Base-by-base conservation (phyloP, 1,140 invertebrate species). In the Drosophila sturtevanti region DNA sequence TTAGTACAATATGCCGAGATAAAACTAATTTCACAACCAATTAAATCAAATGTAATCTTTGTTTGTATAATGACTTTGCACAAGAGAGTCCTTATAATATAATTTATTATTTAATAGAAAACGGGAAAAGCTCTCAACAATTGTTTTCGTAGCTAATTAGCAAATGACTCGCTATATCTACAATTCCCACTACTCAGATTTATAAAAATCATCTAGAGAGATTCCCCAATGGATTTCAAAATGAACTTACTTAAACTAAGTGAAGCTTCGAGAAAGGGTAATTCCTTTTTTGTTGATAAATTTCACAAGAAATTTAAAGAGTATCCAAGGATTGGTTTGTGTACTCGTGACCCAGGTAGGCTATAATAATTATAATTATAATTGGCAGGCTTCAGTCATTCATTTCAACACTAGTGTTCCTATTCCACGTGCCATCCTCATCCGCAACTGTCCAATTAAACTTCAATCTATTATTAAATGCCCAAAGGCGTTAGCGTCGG, bases 401-500 rank as follows among this genome's bases (percentile, higher is more conserved):
- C 41, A 48, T 21, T 21, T 48, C 18, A 48, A 18, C 41, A 48
- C 41, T 48, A 48, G 41, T 7, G n/a, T n/a, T n/a, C 41, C 44
- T n/a, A 9, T n/a, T 41, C 59, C 56, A 35, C 22, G 48, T 52
- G 27, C 34, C 18, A 3, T 38, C 44, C 31, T 24, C 24, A 2
- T 18, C 56, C 31, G 11, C 44, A 44, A 34, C 58, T 61, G 61
- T 55, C 65, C 68, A 68, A 75, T 82, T 71, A 71, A 86, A 87
- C 63, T 81, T 64, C 64, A 87, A 87, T 82, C 79, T 78, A 67
- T 75, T 55, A 64, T 81, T 85, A 61, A 76, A 65, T 67, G 37
- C 55, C 67, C 78, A 22, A 10, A 48, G 44, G 62, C 69, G 52
- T 61, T 68, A 51, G 41, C 11, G 10, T 44, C 22, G 34, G 21